phyloP scores from a whole-genome alignment of 37 sponge, comb jelly and placozoan species.

The Aphrocallistes beatrix region DNA sequence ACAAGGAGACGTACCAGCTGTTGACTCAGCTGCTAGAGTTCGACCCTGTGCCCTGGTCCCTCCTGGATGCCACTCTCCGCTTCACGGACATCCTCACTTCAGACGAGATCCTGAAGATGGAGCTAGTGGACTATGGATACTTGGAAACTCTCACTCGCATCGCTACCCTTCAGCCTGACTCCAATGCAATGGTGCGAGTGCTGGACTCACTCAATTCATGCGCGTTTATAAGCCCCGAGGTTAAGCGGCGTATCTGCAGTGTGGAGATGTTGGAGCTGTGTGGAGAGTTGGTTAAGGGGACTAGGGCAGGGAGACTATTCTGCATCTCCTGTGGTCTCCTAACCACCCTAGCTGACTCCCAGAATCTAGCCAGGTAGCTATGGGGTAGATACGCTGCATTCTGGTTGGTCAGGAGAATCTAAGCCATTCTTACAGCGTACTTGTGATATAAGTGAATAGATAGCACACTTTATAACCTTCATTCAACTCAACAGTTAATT shows the following conservation, averaged over 20 bases:
- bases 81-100: neutral
- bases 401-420: no score
- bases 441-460: no score
- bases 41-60: neutral
- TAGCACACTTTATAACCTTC: no score
- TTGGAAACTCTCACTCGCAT: neutral
- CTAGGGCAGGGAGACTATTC: neutral
- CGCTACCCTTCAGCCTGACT: neutral
- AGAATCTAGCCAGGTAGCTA: neutral
- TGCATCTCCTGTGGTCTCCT: neutral
- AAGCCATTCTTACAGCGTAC: no score
- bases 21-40: neutral
- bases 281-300: neutral
- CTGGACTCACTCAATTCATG: neutral
- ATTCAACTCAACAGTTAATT: no score
- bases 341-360: neutral
- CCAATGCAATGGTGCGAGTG: neutral
- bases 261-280: neutral
- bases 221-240: neutral
- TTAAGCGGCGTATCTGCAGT: neutral
- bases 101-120: neutral
- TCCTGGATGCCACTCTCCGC: neutral
- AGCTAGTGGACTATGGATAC: neutral
- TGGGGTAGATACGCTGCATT: no score
- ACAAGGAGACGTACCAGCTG: neutral